A percentile compares a stretch with the other conserved stretches of the same genome.
Conservation (phyloP, 1,140 invertebrate genomes). For the Zaprionus kolodkinae region DNA sequence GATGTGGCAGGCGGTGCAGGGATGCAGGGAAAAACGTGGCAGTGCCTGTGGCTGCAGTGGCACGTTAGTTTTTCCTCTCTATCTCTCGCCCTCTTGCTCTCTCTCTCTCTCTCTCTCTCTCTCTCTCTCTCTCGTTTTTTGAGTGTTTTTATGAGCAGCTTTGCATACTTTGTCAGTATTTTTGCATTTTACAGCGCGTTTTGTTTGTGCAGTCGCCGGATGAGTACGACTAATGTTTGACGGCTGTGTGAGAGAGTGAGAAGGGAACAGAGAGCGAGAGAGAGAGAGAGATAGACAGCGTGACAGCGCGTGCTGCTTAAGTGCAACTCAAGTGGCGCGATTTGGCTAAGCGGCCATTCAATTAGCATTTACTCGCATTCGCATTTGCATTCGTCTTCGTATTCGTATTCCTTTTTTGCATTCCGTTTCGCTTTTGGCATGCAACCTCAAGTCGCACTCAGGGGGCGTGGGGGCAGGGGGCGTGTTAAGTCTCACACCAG, state of each 20-base stretch:
- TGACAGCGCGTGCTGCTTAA: conserved; percentile 40
- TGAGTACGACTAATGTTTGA: conserved; percentile 50
- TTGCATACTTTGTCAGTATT: conserved; percentile 80
- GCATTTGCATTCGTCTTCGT: conserved; percentile 8
- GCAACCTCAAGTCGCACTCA: not conserved
- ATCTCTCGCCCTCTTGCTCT: not conserved
- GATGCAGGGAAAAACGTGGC: not conserved
- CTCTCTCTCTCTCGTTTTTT: conserved; percentile 45
- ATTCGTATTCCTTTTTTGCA: not conserved
- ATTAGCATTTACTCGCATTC: conserved; percentile 58
- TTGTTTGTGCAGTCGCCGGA: conserved; percentile 77
- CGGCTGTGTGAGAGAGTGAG: conserved; percentile 15
- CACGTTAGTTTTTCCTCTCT: conserved; percentile 58
- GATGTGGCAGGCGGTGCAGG: conserved; percentile 12
- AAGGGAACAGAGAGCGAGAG: not conserved
- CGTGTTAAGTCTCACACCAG: conserved; percentile 5
- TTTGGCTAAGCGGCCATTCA: conserved; percentile 67
- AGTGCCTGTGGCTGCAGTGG: conserved; percentile 48
- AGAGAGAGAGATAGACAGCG: conserved; percentile 21
- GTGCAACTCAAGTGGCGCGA: conserved; percentile 59
- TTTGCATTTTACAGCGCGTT: conserved; percentile 75
- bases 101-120: not conserved
- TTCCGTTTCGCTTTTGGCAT: not conserved
- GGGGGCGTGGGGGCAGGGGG: not conserved
- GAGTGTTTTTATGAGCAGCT: conserved; percentile 81